A percentile compares a stretch with the other conserved stretches of the same genome.
phyloP scores from a whole-genome alignment of 2,797 vertebrate genomes.

The Oreochromis grahami region DNA sequence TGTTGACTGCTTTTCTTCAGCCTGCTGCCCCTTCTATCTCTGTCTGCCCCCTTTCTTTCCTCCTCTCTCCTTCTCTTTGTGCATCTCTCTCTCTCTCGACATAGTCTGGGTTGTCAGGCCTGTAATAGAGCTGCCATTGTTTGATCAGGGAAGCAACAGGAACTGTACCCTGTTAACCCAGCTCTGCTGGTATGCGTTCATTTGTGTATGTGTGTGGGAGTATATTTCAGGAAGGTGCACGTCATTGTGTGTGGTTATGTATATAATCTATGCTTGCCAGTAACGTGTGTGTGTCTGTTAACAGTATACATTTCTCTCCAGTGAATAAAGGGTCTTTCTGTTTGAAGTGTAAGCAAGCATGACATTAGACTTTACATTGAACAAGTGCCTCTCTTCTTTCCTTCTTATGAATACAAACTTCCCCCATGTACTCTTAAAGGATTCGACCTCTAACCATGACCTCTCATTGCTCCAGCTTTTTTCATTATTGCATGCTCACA shows the following conservation, averaged over 20 bases:
- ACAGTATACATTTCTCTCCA: slow-evolving; percentile 45
- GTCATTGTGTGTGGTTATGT: slow-evolving; percentile 38
- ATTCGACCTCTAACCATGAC: slow-evolving; percentile 37
- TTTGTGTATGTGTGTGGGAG: slow-evolving; percentile 14
- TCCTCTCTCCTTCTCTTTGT: slow-evolving; percentile 9
- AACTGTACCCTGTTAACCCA: slow-evolving; percentile 72
- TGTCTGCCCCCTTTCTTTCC: slow-evolving; percentile 40
- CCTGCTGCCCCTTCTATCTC: slow-evolving; percentile 47
- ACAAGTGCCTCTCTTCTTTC: slow-evolving; percentile 55
- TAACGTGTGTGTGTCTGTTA: slow-evolving; percentile 34
- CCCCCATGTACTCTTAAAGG: slow-evolving; percentile 39
- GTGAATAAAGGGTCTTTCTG: slow-evolving; percentile 23
- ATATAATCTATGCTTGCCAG: slow-evolving; percentile 43
- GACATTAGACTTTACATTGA: slow-evolving; percentile 49
- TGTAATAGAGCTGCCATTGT: slow-evolving; percentile 82
- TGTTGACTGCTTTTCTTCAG: slow-evolving; percentile 61
- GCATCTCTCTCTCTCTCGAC: slow-evolving; percentile 30
- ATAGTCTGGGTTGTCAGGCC: slow-evolving; percentile 68
- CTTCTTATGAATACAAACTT: slow-evolving; percentile 46
- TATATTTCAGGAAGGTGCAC: slow-evolving; percentile 45
- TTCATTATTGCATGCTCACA: slow-evolving; percentile 28
- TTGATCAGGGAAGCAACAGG: slow-evolving; percentile 73
- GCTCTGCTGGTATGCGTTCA: slow-evolving; percentile 48
- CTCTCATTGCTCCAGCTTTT: slow-evolving; percentile 15
- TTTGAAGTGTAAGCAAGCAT: slow-evolving; percentile 59